These are phyloP conservation scores for Apogon talboti DNA, from an alignment of 2,797 vertebrate species.

Conservation along the genomic window DNA sequence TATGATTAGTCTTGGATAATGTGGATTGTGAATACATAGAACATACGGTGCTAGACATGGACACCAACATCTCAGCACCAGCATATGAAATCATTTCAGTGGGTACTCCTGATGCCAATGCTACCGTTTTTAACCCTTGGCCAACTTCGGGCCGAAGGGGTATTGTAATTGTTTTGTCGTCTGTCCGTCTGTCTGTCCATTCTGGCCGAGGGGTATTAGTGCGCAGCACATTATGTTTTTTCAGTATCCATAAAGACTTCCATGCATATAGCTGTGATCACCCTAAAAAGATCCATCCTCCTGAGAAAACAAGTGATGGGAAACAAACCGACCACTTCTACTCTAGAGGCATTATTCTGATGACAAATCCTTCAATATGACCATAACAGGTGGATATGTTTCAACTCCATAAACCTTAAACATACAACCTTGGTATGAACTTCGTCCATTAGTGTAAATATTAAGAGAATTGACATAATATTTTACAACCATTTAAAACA, in stretches of 20 bases:
- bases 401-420: slow-evolving; percentile 48
- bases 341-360: slow-evolving; percentile 11
- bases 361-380: slow-evolving; percentile 59
- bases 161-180: too few species aligned
- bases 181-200: too few species aligned
- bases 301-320: slow-evolving; percentile 1
- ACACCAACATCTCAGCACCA: slow-evolving; percentile 36
- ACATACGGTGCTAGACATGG: slow-evolving; percentile 37
- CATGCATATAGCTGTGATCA: slow-evolving; percentile 7
- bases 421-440: slow-evolving; percentile 48
- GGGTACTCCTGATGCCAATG: neutral
- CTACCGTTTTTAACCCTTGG: too few species aligned
- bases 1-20: slow-evolving; percentile 30
- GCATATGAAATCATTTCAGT: slow-evolving; percentile 6
- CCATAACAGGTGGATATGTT: slow-evolving; percentile 59
- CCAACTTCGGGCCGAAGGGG: too few species aligned
- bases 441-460: slow-evolving; percentile 70
- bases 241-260: neutral
- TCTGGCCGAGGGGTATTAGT: too few species aligned
- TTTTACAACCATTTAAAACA: slow-evolving; percentile 91
- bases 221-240: too few species aligned
- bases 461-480: slow-evolving; percentile 63
- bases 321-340: slow-evolving; percentile 14
- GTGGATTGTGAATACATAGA: slow-evolving; percentile 53
- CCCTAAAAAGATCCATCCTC: neutral